These are phyloP conservation scores for Macquaria australasica DNA, from an alignment of 2,113 vertebrate genomes.

Conservation along the genomic window DNA sequence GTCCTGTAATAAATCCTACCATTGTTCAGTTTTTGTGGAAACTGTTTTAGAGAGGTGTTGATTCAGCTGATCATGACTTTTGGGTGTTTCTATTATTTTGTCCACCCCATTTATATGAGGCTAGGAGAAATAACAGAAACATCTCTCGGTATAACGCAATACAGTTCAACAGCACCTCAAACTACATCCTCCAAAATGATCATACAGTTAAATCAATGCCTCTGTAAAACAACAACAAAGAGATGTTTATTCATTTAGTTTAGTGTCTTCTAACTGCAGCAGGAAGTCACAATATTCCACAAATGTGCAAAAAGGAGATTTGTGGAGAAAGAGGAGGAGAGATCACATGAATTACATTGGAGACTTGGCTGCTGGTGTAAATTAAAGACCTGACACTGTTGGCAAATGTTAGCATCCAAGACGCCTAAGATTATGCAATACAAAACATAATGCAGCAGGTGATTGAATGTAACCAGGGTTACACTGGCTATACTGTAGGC, in stretches of 20 bases:
- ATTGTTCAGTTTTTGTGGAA: too few species aligned
- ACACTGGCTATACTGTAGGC: not conserved
- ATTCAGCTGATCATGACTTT: too few species aligned
- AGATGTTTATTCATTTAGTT: not conserved
- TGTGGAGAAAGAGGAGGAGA: not conserved
- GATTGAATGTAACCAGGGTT: not conserved
- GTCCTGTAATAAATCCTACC: too few species aligned
- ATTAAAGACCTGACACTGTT: conserved; percentile 9
- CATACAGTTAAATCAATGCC: not conserved
- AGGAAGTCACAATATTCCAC: not conserved
- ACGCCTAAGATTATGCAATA: not conserved
- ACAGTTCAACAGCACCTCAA: not conserved
- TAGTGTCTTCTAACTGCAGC: not conserved
- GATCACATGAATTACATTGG: not conserved
- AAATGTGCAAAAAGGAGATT: not conserved
- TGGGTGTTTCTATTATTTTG: not conserved
- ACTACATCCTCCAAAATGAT: not conserved
- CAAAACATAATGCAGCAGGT: not conserved
- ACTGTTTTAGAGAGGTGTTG: too few species aligned
- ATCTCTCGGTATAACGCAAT: not conserved
- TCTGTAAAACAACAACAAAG: not conserved
- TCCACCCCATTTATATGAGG: not conserved
- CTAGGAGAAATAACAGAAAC: not conserved
- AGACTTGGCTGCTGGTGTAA: conserved; percentile 5
- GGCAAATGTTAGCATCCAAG: not conserved